Base-by-base conservation (phyloP, 2,113 vertebrate species). In the Tamias sibiricus region DNA sequence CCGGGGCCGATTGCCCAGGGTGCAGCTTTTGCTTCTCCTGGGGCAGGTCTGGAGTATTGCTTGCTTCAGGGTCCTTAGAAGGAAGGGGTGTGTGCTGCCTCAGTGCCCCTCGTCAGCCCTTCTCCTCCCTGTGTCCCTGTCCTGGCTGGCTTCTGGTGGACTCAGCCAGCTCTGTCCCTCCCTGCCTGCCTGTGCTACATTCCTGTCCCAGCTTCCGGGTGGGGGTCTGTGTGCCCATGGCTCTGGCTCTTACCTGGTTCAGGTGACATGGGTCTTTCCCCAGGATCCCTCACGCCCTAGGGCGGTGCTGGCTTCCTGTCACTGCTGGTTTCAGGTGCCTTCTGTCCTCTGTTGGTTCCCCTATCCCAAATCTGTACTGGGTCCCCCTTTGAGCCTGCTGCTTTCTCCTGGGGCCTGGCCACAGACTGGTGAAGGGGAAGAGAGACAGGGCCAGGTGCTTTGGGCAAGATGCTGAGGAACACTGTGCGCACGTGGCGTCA, bases 231-330 rank as follows among this genome's bases (percentile, higher is more conserved):
- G 47, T 35, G 62, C 28, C 22, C 8, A 5, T 9, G 52, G 64
- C 30, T 52, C 14, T 19, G 22, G 40, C 35, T 82, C 42, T 54
- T 11, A 42, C 19, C 26, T 80, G 49, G 47, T 32, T 44, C 47
- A 59, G 62, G 44, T 35, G 17, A 22, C 35, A 42, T 13, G 30
- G 19, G 20, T 24, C 47, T 54, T 35, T 64, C 8, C 2, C 4
- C 1, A 4, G 19, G 5, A 1, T 13, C 32, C 35, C 35, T 19
- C 16, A 10, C 13, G n/a, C 1, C 0, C 9, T 6, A 0, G 0
- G 59, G 35, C 20, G 32, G 22, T 2, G 1, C 26, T 14, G 35
- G 17, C 20, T 75, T 83, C n/a, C 32, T 68, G 40, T 44, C n/a
- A 1, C 35, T 75, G 44, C 40, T 44, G 13, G 30, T 72, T 42